These are phyloP conservation scores for Chionodraco myersi DNA, from an alignment of 2,113 vertebrate species.

Conservation along the genomic window DNA sequence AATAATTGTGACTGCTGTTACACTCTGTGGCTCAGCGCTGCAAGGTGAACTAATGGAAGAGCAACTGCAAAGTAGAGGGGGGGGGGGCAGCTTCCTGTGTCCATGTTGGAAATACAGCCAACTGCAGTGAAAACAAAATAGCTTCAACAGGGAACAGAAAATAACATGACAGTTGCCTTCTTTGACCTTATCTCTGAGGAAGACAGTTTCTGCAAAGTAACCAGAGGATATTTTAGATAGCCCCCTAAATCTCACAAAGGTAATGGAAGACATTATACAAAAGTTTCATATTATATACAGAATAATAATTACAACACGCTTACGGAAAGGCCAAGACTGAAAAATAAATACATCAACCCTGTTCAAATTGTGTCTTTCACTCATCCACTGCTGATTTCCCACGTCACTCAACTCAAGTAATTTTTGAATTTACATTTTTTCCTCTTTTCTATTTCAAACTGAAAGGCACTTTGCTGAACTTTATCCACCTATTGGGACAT, in stretches of 20 bases:
- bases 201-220: slow-evolving; percentile 18
- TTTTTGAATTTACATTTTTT: slow-evolving; percentile 42
- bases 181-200: slow-evolving; percentile 33
- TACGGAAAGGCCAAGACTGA: slow-evolving; percentile 23
- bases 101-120: slow-evolving; percentile 43
- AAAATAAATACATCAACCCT: slow-evolving; percentile 4
- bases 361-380: slow-evolving; percentile 23
- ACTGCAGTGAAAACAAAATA: slow-evolving; percentile 61
- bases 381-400: slow-evolving; percentile 31
- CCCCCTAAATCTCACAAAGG: slow-evolving; percentile 9
- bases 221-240: slow-evolving; percentile 13
- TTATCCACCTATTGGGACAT: slow-evolving; percentile 26
- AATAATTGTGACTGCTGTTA: slow-evolving; percentile 68
- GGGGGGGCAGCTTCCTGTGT: slow-evolving; percentile 51
- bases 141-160: slow-evolving; percentile 57
- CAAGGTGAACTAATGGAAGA: slow-evolving; percentile 52
- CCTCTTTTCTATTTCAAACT: slow-evolving; percentile 7
- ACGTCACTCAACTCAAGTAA: slow-evolving; percentile 5
- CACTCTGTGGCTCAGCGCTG: slow-evolving; percentile 51
- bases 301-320: slow-evolving; percentile 17
- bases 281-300: background rate
- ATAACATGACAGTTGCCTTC: slow-evolving; percentile 40
- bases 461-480: slow-evolving; percentile 30
- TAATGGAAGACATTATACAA: slow-evolving; percentile 5
- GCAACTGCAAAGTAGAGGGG: slow-evolving; percentile 27